phyloP scores from a whole-genome alignment of 2,888 invertebrate species.

The Agriotes lineatus region DNA sequence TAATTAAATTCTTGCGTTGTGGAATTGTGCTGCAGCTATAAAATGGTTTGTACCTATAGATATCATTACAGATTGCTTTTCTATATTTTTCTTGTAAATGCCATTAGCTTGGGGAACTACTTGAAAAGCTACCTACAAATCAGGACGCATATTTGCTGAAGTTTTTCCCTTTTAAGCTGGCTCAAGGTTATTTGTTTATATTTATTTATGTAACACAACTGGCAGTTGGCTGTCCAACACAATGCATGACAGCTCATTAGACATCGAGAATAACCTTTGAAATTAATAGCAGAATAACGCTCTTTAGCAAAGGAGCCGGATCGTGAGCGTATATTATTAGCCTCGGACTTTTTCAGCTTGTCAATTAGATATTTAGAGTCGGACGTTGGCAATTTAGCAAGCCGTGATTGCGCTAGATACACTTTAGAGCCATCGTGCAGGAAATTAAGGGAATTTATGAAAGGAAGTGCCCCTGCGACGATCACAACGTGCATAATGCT shows the following conservation, averaged over 20 bases:
- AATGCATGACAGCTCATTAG: neutral
- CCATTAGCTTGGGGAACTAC: too few species aligned
- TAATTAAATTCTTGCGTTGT: too few species aligned
- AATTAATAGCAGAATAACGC: neutral
- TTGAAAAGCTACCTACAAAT: too few species aligned
- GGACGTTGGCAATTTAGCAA: constrained; percentile 1
- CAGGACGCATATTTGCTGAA: too few species aligned
- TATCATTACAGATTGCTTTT: too few species aligned
- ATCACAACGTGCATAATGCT: neutral
- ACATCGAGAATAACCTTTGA: neutral
- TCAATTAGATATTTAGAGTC: constrained; percentile 4
- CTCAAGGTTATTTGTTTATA: too few species aligned
- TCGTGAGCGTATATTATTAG: neutral
- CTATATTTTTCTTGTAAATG: too few species aligned
- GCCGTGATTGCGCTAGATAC: neutral
- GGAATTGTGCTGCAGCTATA: too few species aligned
- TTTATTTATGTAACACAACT: too few species aligned
- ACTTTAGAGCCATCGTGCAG: neutral
- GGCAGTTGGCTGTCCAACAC: too few species aligned
- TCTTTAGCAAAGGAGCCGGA: neutral
- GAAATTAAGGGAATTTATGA: neutral
- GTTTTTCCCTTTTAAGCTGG: too few species aligned
- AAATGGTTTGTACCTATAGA: too few species aligned
- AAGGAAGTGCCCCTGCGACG: constrained; percentile 2
- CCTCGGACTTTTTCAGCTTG: neutral